These are phyloP conservation scores for Tetramorium simillimum DNA, from an alignment of 1,140 invertebrate species.

Conservation along the genomic window DNA sequence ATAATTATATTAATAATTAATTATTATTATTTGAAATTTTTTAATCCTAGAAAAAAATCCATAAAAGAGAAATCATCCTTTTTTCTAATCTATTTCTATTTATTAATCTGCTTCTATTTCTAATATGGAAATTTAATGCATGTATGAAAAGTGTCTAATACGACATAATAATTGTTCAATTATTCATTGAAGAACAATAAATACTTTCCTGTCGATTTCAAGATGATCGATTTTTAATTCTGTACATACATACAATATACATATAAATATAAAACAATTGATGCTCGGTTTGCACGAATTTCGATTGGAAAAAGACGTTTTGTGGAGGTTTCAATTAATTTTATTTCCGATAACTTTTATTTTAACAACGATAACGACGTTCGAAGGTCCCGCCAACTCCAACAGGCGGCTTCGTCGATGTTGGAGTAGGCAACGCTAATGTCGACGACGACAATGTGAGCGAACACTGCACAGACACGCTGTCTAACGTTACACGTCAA, in stretches of 20 bases:
- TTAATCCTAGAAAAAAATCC: background rate
- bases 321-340: background rate
- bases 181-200: background rate
- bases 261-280: background rate
- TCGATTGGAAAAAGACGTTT: background rate
- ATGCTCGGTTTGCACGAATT: background rate
- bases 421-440: background rate
- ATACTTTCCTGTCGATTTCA: background rate
- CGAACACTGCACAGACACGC: background rate
- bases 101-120: no score
- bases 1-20: background rate
- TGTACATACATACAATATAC: background rate
- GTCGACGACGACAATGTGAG: background rate
- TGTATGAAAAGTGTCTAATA: constrained; percentile 9
- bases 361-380: background rate
- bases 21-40: background rate
- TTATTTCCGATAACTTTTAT: background rate
- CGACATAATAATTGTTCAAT: background rate
- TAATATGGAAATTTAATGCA: background rate
- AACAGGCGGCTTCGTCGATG: background rate
- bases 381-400: constrained; percentile 36
- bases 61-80: background rate
- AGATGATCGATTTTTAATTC: background rate
- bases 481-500: background rate
- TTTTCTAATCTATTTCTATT: background rate